Conservation (phyloP, 2,888 invertebrate species). For the Kuschelorhynchus macadamiae region DNA sequence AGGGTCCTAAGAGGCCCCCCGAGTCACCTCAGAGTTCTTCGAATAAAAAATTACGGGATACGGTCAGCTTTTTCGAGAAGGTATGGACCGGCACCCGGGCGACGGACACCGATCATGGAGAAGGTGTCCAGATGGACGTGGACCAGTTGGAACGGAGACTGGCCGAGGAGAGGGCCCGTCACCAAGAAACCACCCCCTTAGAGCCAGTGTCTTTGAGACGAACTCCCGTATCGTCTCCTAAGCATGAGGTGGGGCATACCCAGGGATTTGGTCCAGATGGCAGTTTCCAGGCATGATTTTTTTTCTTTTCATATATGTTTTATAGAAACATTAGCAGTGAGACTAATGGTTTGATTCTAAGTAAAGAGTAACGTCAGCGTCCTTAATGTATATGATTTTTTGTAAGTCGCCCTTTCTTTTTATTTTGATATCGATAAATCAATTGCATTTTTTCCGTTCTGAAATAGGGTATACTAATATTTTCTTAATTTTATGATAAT, state of each 20-base stretch:
- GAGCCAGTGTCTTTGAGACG: slow-evolving; percentile 75
- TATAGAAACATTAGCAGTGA: too few relatives aligned
- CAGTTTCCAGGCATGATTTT: slow-evolving; percentile 65
- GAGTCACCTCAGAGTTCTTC: slow-evolving; percentile 65
- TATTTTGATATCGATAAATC: too few relatives aligned
- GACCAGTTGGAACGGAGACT: slow-evolving; percentile 59
- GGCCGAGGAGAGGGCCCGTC: slow-evolving; percentile 58
- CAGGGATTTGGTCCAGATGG: slow-evolving; percentile 62
- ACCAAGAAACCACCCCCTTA: slow-evolving; percentile 67
- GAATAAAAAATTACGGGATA: slow-evolving; percentile 75
- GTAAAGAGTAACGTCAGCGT: too few relatives aligned
- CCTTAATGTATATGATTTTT: too few relatives aligned
- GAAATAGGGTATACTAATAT: too few relatives aligned
- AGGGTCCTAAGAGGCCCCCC: slow-evolving; percentile 59
- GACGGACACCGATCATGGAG: slow-evolving; percentile 60
- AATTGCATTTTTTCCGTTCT: too few relatives aligned
- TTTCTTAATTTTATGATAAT: too few relatives aligned
- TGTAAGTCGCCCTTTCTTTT: too few relatives aligned
- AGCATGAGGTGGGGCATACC: slow-evolving; percentile 56
- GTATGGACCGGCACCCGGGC: slow-evolving; percentile 75
- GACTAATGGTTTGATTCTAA: too few relatives aligned
- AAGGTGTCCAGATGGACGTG: slow-evolving; percentile 57
- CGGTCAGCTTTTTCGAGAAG: slow-evolving; percentile 86
- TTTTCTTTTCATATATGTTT: slow-evolving; percentile 1
- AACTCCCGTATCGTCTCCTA: slow-evolving; percentile 68